Evolutionary conservation across 2,113 vertebrate genomes (phyloP).

Genomic region (Petroica traversi): DNA sequence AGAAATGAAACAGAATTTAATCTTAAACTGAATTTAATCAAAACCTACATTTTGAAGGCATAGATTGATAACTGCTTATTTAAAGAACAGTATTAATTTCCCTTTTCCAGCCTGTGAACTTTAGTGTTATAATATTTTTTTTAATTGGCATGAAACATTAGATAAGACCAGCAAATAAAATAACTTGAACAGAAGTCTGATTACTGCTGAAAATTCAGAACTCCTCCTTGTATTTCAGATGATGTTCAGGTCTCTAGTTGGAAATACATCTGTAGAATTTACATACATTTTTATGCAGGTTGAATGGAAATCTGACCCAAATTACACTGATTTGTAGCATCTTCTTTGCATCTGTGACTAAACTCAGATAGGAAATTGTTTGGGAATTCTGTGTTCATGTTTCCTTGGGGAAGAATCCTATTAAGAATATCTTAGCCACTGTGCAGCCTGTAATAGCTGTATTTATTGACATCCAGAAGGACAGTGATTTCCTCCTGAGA

Average conservation of each 20-base stretch:
- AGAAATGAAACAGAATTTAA: not conserved
- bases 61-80: not conserved
- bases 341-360: not conserved
- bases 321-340: not conserved
- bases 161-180: not conserved
- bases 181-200: not conserved
- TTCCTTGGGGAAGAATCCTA: not conserved
- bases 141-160: not conserved
- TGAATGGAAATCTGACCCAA: not conserved
- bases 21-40: not conserved
- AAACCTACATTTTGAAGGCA: not conserved
- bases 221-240: not conserved
- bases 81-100: not conserved
- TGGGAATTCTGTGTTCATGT: not conserved
- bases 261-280: not conserved
- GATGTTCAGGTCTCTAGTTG: not conserved
- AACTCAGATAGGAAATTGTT: not conserved
- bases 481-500: not conserved
- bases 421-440: not conserved
- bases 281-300: not conserved
- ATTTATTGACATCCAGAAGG: not conserved
- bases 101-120: not conserved
- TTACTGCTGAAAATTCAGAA: not conserved
- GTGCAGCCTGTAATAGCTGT: not conserved
- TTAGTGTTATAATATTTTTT: not conserved